A percentile compares a stretch with the other conserved stretches of the same genome.
Conservation (phyloP, 53 echinoderm and acorn worm genomes). For the Arbacia lixula region DNA sequence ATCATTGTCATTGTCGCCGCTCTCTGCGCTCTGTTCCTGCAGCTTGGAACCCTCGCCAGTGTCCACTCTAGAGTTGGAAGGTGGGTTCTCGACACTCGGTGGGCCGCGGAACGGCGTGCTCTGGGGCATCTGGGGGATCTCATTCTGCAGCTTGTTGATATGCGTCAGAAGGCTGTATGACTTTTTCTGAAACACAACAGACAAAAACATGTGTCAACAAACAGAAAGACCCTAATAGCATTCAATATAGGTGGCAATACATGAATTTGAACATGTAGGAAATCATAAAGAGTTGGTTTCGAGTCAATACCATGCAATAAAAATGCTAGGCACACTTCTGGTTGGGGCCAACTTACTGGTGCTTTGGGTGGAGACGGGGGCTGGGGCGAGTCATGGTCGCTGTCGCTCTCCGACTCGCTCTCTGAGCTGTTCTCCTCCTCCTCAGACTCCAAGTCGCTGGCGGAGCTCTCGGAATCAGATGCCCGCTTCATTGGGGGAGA, state of each 20-base stretch:
- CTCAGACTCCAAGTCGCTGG: slow-evolving; percentile 16
- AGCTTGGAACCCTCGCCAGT: slow-evolving; percentile 27
- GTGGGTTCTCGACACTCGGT: slow-evolving; percentile 24
- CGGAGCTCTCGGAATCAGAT: slow-evolving; percentile 47
- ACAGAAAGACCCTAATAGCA: background rate
- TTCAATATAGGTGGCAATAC: too few relatives aligned
- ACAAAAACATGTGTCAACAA: background rate
- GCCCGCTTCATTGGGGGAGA: slow-evolving; percentile 34
- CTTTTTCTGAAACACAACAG: slow-evolving; percentile 30
- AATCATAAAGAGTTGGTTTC: too few relatives aligned
- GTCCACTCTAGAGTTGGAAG: slow-evolving; percentile 19
- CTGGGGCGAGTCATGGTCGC: background rate
- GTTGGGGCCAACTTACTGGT: too few relatives aligned
- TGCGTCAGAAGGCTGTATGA: slow-evolving; percentile 35
- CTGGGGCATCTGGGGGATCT: slow-evolving; percentile 27
- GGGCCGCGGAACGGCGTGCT: slow-evolving; percentile 33
- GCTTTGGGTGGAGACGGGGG: slow-evolving; percentile 25
- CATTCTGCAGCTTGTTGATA: slow-evolving; percentile 1
- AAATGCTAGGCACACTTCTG: too few relatives aligned
- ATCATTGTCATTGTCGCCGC: slow-evolving; percentile 36
- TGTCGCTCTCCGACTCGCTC: background rate
- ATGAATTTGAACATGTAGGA: too few relatives aligned
- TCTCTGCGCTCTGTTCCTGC: slow-evolving; percentile 30
- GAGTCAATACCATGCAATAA: too few relatives aligned
- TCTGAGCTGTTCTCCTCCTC: slow-evolving; percentile 6